Base-by-base conservation (phyloP, 1,140 invertebrate species). In the Globodera ellingtonae region DNA sequence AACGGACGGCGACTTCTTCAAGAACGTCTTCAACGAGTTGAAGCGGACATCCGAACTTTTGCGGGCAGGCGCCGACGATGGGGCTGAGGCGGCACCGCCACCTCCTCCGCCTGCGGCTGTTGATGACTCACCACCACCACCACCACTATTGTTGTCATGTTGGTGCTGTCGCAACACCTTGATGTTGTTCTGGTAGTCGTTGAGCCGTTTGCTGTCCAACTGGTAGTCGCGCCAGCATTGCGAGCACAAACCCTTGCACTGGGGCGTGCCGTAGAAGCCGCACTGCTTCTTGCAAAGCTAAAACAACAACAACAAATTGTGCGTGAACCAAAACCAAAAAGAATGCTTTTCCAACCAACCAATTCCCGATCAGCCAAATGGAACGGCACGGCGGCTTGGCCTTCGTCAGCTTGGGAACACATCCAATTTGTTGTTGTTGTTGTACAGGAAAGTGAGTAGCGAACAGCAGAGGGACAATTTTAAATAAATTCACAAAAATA, bases 171-270 rank as follows among this genome's bases (percentile, higher is more conserved):
- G 65, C 62, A 77, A 47, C 24, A 77, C 52, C 35, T 77, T 18
- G 24, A 62, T 77, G 18, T 77, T 77, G 48, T 77, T 77, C 6
- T 77, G 52, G 62, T 77, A 77, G 46, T 77, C 75, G 50, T 69
- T 24, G 3, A 50, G 46, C 4, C 62, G 62, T 35, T 82, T 84
- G 67, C 65, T 72, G 71, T 85, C 75, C 3, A 80, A 69, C 62
- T 89, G 84, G 81, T 84, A 79, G n/a, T 91, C 90, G 72, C 90
- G 89, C 89, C 92, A 93, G 84, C 93, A 99, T 90, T 96, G 94
- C 46, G 96, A 98, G 90, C 97, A 99, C 89, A 96, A 96, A 18
- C 96, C 94, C 89, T 96, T 93, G 94, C 96, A 98, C 88, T 96
- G 94, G 50, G 94, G 94, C 90, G 98, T 98, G 24, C 97, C 97